phyloP scores from a whole-genome alignment of 2,113 vertebrate species.

The Pelmatolapia mariae region DNA sequence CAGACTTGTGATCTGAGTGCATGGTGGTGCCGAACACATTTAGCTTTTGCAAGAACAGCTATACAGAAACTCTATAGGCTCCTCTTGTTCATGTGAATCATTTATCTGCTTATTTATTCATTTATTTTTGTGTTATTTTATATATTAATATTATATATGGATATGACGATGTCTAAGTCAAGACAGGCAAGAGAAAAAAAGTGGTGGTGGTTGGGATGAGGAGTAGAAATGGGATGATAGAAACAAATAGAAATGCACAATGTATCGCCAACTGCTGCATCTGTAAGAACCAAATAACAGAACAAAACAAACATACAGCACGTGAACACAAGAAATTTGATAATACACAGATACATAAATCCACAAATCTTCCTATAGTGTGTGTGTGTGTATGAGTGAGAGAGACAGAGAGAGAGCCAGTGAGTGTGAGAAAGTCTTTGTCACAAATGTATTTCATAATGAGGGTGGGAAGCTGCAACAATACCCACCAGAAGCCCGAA shows the following conservation, averaged over 20 bases:
- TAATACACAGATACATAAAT: not conserved
- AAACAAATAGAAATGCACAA: not conserved
- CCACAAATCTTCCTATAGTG: not conserved
- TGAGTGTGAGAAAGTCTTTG: not conserved
- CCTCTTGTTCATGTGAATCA: not conserved
- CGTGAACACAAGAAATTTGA: not conserved
- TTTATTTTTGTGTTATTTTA: not conserved
- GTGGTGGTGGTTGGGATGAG: not conserved
- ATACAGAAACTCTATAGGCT: not conserved
- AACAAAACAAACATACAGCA: not conserved
- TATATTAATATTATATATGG: not conserved
- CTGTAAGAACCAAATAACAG: not conserved
- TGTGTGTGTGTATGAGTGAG: not conserved
- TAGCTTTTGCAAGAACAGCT: not conserved
- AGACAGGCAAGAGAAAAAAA: not conserved
- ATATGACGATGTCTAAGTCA: not conserved
- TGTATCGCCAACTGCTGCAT: not conserved
- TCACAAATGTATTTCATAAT: not conserved
- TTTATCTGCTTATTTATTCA: not conserved
- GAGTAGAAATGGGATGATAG: not conserved
- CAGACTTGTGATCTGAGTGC: not conserved
- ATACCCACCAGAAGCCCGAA: not conserved
- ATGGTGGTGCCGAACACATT: not conserved
- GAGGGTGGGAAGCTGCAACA: not conserved
- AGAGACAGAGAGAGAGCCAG: rapidly evolving